Conservation (phyloP, 23 tunicate species). For the Botrylloides violaceus region DNA sequence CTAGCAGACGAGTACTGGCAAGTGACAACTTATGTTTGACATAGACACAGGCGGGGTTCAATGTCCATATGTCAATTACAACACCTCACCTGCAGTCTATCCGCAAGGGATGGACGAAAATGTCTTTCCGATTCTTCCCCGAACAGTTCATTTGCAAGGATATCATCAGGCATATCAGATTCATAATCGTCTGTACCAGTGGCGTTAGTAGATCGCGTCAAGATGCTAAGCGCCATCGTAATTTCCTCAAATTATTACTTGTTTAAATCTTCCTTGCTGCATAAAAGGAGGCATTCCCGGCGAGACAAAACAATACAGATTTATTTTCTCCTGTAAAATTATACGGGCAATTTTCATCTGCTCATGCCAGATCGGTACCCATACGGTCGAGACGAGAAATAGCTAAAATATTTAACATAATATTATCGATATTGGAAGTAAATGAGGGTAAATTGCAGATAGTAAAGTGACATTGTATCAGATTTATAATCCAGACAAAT, state of each 20-base stretch:
- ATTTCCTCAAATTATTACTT: background rate
- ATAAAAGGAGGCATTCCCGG: no score
- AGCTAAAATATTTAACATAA: no score
- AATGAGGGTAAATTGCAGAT: no score
- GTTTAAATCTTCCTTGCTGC: no score
- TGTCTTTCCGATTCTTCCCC: slow-evolving; percentile 78
- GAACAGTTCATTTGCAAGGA: slow-evolving; percentile 35
- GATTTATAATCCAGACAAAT: no score
- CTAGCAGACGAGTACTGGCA: no score
- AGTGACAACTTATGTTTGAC: no score
- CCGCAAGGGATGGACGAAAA: slow-evolving; percentile 80
- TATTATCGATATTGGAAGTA: no score
- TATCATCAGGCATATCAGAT: slow-evolving; percentile 17
- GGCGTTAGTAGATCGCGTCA: slow-evolving; percentile 13
- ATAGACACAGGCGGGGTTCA: no score
- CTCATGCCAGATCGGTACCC: background rate
- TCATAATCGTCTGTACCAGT: slow-evolving; percentile 18
- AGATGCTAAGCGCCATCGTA: slow-evolving; percentile 38
- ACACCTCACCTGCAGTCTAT: slow-evolving; percentile 59
- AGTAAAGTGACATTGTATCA: no score
- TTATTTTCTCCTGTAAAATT: slow-evolving; percentile 3
- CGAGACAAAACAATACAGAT: no score
- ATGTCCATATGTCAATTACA: no score
- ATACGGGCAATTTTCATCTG: background rate
- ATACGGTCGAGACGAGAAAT: background rate